Conservation (phyloP, 2,888 invertebrate species). For the Cryptus viduatorius region DNA sequence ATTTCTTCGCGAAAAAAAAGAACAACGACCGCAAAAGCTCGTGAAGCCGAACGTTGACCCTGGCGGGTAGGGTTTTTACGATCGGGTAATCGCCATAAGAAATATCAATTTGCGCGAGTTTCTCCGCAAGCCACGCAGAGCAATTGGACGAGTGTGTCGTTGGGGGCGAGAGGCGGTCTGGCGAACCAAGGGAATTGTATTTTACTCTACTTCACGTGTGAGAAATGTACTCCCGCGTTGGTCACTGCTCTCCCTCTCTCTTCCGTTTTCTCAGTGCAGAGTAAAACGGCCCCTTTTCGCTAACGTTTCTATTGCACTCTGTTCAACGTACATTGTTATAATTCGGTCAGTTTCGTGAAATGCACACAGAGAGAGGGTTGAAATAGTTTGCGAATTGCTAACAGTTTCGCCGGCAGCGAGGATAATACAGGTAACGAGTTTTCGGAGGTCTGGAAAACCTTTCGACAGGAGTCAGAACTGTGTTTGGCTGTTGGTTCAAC, state of each 20-base stretch:
- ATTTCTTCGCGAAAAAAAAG: background rate
- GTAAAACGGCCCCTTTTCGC: background rate
- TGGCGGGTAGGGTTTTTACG: slow-evolving; percentile 35
- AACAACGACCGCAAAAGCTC: slow-evolving; percentile 2
- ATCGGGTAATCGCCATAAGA: slow-evolving; percentile 52
- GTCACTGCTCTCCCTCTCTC: background rate
- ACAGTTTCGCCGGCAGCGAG: too few species aligned
- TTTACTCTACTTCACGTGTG: slow-evolving; percentile 53
- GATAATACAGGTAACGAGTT: slow-evolving; percentile 32
- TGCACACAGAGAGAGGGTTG: background rate
- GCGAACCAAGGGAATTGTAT: slow-evolving; percentile 47
- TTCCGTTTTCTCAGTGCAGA: too few species aligned
- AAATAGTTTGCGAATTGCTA: background rate
- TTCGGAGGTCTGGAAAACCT: background rate
- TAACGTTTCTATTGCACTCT: background rate
- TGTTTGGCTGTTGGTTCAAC: background rate
- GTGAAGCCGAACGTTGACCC: slow-evolving; percentile 18
- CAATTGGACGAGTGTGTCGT: slow-evolving; percentile 45
- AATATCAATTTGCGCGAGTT: slow-evolving; percentile 64
- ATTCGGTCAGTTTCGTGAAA: slow-evolving; percentile 5
- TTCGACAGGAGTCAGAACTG: background rate
- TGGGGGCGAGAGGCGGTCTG: slow-evolving; percentile 18
- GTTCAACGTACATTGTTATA: background rate
- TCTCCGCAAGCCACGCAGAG: slow-evolving; percentile 28
- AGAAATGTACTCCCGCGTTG: slow-evolving; percentile 45